Evolutionary conservation across 2,888 invertebrate genomes (phyloP), one percentile per base, ranked within the genome.

Genomic region (Phyllotreta striolata): DNA sequence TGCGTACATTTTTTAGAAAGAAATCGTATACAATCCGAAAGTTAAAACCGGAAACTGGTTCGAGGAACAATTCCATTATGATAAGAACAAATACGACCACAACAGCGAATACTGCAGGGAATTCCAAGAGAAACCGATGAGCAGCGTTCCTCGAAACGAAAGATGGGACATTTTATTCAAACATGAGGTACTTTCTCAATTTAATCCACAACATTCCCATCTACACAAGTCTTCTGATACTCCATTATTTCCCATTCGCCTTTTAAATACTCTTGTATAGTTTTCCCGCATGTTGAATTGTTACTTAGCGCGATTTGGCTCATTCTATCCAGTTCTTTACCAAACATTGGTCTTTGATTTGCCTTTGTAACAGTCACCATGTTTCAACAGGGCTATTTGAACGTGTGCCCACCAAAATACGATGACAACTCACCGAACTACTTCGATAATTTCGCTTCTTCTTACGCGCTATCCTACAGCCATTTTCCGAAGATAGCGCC

Each of bases 401-500:
- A 84, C 4, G 69, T 74, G n/a, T 70, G 79, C 38, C 73, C 84
- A 63, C 79, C 82, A 55, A 78, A 79, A 0, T 82, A 83, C 54
- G 83, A 83, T 68, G 82, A 84, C 70, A 83, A 84, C 66, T 83
- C 82, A 70, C 81, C 81, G 4, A 58, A 71, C 4, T 85, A 85
- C 72, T 79, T 78, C 3, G 84, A 77, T 37, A 81, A 87, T 76
- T 85, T 80, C 75, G 81, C 83, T 7, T 83, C 85, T 0, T 82
- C 80, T 0, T 84, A 83, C 66, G 86, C 87, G 72, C 74, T 87
- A 7, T 84, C 83, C 4, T 87, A 84, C 76, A 82, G 84, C 71
- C 84, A 86, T 69, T 78, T 86, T 47, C 86, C 86, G 0, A 84
- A 82, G 39, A 52, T 52, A n/a, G 38, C 52, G 10, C n/a, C 52